Conservation (phyloP, 2,888 invertebrate genomes). For the Aporophyla nigra region DNA sequence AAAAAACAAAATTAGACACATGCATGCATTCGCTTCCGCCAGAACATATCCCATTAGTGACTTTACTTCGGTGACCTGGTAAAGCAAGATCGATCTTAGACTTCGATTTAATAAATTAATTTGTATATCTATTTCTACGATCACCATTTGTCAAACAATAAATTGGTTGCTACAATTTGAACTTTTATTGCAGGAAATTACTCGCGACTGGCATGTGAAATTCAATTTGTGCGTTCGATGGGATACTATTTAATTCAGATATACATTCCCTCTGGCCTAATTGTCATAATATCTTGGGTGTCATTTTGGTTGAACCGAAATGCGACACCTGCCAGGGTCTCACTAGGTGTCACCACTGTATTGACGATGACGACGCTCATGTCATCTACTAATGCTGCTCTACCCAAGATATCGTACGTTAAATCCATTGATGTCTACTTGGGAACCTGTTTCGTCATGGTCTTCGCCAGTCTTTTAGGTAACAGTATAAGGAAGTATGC, state of each 20-base stretch:
- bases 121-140: conserved; percentile 13
- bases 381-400: conserved; percentile 98
- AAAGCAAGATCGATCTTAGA: conserved; percentile 51
- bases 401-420: conserved; percentile 99
- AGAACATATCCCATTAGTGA: conserved; percentile 44
- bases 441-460: conserved; percentile 99
- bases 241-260: conserved; percentile 99
- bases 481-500: conserved; percentile 68
- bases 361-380: conserved; percentile 99
- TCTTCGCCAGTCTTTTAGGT: conserved; percentile 99
- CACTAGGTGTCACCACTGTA: conserved; percentile 98
- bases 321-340: conserved; percentile 98
- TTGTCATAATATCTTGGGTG: conserved; percentile 99
- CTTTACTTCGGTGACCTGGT: conserved; percentile 58
- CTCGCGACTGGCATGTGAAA: conserved; percentile 98
- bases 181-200: conserved; percentile 95
- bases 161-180: conserved; percentile 32
- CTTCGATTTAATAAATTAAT: conserved; percentile 37
- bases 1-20: conserved; percentile 43
- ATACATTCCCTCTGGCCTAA: conserved; percentile 99
- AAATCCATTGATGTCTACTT: conserved; percentile 99
- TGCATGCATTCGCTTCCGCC: conserved; percentile 74
- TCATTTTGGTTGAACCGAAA: conserved; percentile 99
- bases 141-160: conserved; percentile 13
- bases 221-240: conserved; percentile 99